Conservation (phyloP, 1,140 invertebrate species). For the Achatina immaculata region DNA sequence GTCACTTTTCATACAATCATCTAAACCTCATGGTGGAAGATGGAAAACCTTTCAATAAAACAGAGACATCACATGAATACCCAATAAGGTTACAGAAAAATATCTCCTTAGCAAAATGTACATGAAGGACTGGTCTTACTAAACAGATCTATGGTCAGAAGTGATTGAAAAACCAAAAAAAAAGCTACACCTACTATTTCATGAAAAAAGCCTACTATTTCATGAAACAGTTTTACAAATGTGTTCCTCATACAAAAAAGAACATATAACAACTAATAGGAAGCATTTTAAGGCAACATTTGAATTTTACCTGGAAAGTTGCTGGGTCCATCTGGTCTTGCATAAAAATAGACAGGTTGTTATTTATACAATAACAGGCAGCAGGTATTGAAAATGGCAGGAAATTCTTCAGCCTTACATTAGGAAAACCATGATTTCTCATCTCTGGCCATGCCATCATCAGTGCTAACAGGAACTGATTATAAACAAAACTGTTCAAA, state of each 20-base stretch:
- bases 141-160: no score
- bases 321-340: slow-evolving; percentile 70
- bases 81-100: no score
- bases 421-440: neutral
- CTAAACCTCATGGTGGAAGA: no score
- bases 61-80: no score
- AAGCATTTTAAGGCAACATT: neutral
- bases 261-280: neutral
- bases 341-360: slow-evolving; percentile 68
- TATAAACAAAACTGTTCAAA: neutral
- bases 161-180: neutral
- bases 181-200: neutral
- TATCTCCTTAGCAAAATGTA: no score
- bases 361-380: slow-evolving; percentile 67
- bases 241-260: no score
- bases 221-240: no score
- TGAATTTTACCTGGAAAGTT: slow-evolving; percentile 69
- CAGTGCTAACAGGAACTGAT: slow-evolving; percentile 11
- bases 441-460: slow-evolving; percentile 23
- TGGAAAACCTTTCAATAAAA: no score
- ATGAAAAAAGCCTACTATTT: neutral
- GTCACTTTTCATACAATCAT: no score
- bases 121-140: no score
- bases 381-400: slow-evolving; percentile 66
- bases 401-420: slow-evolving; percentile 24